Percentiles rank a stretch among this genome's conserved stretches.
These are phyloP conservation scores for Phengaris arion DNA, from an alignment of 2,888 invertebrate species.

Conservation along the genomic window DNA sequence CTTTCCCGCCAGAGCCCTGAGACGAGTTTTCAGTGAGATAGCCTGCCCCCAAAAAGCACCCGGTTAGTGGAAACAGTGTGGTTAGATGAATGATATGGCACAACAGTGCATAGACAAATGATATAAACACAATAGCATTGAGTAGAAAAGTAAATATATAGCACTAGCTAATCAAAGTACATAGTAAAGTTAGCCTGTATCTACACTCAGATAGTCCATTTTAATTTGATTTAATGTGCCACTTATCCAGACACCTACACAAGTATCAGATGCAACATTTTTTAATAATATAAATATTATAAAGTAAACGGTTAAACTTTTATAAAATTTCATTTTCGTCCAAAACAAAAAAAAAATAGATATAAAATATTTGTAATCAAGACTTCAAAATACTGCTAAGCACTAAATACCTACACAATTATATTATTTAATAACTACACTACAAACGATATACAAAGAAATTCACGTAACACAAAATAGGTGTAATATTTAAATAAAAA, in stretches of 20 bases:
- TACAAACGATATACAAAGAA: not conserved
- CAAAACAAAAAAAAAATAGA: too few species aligned
- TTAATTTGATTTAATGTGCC: not conserved
- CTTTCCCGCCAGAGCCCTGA: conserved; percentile 59
- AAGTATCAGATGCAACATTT: too few species aligned
- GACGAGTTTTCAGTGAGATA: conserved; percentile 73
- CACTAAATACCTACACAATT: not conserved
- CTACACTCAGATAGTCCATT: not conserved
- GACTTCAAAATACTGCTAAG: not conserved
- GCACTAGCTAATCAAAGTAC: not conserved
- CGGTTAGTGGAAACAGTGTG: conserved; percentile 56
- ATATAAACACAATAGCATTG: not conserved
- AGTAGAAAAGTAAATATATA: not conserved
- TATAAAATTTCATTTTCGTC: too few species aligned
- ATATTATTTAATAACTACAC: not conserved
- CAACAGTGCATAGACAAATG: not conserved
- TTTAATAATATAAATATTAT: too few species aligned
- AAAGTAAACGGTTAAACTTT: too few species aligned
- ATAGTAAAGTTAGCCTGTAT: too few species aligned
- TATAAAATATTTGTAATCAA: too few species aligned
- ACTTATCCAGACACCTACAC: too few species aligned
- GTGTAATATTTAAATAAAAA: too few species aligned
- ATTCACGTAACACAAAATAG: not conserved
- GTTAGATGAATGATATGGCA: conserved; percentile 28
- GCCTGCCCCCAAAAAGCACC: conserved; percentile 73